Base-by-base conservation (phyloP, 2,888 invertebrate species). In the Troides aeacus region DNA sequence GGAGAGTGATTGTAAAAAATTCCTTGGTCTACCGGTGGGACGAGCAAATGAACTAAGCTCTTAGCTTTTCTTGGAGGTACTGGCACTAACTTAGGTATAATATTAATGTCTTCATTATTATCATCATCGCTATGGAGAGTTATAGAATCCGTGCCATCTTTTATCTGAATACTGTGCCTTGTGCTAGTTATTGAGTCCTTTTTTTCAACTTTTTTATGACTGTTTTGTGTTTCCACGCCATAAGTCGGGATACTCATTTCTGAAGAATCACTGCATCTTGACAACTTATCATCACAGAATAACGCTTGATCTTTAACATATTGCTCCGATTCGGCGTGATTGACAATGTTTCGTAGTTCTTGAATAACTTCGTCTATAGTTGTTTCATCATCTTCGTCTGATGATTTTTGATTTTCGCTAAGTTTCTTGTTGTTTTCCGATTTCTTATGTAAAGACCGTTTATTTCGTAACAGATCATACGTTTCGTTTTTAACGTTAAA, bases 281-380 rank as follows among this genome's bases (percentile, higher is more conserved):
- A 87, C 56, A 89, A 86, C 66, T 84, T 84, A 61, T 83, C 83
- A 65, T 90, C 89, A 24, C 71, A 73, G 67, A 78, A 87, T 23
- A 75, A 76, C 61, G 85, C 77, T 72, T 85, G 87, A 66, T 88
- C 92, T 75, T 92, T 93, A 73, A 90, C 87, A 70, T 93, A 93
- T 68, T 93, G 92, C 84, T 96, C 95, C 0, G 96, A 95, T 86
- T 97, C 97, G 0, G 96, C 97, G 78, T 97, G 96, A 80, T 96
- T 97, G 1, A 97, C 96, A 72, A 97, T 97, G 78, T 97, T 97
- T 74, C 96, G 94, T 56, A 97, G 86, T 83, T 97, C 97, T 84
- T 97, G 97, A 79, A 97, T 97, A 2, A 97, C 97, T 86, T 97
- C 97, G 78, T 97, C 97, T 72, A 97, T 97, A 2, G 97, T 97